Percentiles rank a stretch among this genome's conserved stretches.
phyloP scores from a whole-genome alignment of 2,113 vertebrate species.

The Globicephala melas region DNA sequence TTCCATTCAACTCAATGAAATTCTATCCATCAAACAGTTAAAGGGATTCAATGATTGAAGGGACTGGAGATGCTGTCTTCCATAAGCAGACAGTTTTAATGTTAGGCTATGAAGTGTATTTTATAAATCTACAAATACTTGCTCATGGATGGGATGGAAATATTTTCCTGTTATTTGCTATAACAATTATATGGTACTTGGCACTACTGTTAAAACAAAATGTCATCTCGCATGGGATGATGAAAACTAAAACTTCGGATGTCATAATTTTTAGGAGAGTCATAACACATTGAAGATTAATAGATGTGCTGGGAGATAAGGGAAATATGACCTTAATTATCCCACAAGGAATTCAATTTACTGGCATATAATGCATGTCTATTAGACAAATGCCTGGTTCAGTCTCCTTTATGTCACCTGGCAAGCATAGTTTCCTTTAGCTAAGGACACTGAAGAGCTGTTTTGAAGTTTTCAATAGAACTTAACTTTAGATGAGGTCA shows the following conservation, averaged over 20 bases:
- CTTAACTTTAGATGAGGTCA: background rate
- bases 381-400: background rate
- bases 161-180: background rate
- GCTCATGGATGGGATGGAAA: background rate
- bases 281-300: background rate
- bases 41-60: background rate
- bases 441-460: background rate
- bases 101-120: background rate
- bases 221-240: background rate
- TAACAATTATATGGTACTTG: background rate
- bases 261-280: background rate
- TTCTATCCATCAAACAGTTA: background rate
- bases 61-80: background rate
- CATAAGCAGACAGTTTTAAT: background rate
- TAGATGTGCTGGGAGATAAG: background rate
- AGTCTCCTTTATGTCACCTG: background rate
- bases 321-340: background rate
- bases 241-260: background rate
- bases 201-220: constrained; percentile 19
- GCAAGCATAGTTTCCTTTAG: background rate
- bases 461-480: background rate
- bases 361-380: background rate
- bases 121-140: background rate
- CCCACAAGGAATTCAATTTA: background rate
- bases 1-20: background rate